Conservation (phyloP, 2,888 invertebrate species). For the Anthrax anthrax region DNA sequence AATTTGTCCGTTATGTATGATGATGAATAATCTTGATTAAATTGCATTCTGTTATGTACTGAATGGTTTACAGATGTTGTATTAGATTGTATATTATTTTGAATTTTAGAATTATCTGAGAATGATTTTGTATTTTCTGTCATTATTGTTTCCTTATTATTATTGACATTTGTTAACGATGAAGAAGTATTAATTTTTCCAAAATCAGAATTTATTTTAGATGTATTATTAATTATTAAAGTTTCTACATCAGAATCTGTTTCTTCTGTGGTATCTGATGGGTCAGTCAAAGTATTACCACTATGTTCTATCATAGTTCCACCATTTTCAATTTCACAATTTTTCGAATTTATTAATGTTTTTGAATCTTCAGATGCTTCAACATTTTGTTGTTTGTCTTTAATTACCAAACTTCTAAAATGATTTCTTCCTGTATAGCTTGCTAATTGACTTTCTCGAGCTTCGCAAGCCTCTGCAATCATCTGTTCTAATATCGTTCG, state of each 20-base stretch:
- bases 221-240: conserved; percentile 79
- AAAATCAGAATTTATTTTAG: conserved; percentile 58
- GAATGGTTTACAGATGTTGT: neutral
- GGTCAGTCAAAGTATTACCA: conserved; percentile 45
- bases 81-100: too few species aligned
- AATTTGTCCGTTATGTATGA: too few species aligned
- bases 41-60: neutral
- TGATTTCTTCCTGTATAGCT: conserved; percentile 29
- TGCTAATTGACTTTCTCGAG: conserved; percentile 62
- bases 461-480: conserved; percentile 81
- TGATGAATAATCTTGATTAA: conserved; percentile 35
- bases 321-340: conserved; percentile 30
- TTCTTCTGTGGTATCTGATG: conserved; percentile 39
- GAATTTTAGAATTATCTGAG: neutral
- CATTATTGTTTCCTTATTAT: conserved; percentile 22
- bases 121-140: neutral
- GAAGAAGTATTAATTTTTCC: conserved; percentile 63
- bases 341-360: conserved; percentile 45
- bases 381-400: conserved; percentile 33
- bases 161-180: conserved; percentile 37
- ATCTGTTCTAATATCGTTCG: conserved; percentile 67
- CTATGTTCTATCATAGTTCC: conserved; percentile 35
- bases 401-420: conserved; percentile 22
- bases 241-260: conserved; percentile 70
- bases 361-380: conserved; percentile 35